Evolutionary conservation across 1,140 invertebrate genomes (phyloP), one percentile per base, ranked within the genome.

Genomic region (Bursaphelenchus mucronatus): DNA sequence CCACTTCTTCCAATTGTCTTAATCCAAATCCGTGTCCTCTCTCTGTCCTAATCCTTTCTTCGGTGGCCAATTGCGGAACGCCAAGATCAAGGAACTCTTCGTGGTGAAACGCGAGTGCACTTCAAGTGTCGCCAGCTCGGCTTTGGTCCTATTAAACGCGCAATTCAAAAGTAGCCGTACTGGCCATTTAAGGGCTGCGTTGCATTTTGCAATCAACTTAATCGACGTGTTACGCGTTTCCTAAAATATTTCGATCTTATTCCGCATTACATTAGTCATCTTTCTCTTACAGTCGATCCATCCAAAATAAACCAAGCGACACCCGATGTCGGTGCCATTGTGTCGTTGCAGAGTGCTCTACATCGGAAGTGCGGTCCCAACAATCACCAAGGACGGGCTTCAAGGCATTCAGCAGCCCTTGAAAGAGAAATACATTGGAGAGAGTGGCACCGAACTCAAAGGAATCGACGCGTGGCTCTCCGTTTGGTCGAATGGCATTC

Each of bases 381-480:
- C 95, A 73, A 89, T 95, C 77, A 97, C 94, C 72, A 96, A 97
- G 81, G 92, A 97, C 80, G 95, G 95, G 17, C 85, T 98, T 15
- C 89, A 95, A 45, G 94, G 94, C 13, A 94, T 99, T 61, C 95
- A 99, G 83, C 92, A 97, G 81, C 95, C 95, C 0, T 82, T 99
- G 64, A 87, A 90, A 69, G 93, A 96, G 76, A 83, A 21, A 8
- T 15, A 21, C 15, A 98, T 97, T 81, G 93, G 92, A 13, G 90
- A 73, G 15, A 63, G 74, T 49, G 74, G 89, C 3, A 72, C 87
- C 3, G 89, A 89, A 0, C 89, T 90, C 44, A 87, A 90, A 76
- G 93, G 93, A 53, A 95, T 97, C 71, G 93, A 97, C 80, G 94
- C 92, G 53, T 97, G 93, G 91, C 85, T 99, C 39, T 93, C 90